phyloP scores from a whole-genome alignment of 64 coral and sea anemone species.

The Stylophora pistillata region DNA sequence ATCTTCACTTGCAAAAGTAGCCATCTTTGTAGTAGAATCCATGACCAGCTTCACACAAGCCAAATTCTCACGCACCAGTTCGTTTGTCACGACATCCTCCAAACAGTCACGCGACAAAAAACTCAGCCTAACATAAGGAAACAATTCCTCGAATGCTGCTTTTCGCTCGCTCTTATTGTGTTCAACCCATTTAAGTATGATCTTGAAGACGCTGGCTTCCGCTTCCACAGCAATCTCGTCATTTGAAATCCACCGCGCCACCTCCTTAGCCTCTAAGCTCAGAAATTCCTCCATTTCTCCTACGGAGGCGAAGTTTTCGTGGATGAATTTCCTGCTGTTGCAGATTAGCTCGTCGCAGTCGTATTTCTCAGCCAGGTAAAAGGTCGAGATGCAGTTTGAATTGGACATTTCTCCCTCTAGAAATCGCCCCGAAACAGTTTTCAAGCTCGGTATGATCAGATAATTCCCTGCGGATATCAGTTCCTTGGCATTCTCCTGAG shows the following conservation, averaged over 20 bases:
- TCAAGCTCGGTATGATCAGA: background rate
- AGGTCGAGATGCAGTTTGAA: background rate
- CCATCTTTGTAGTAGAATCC: background rate
- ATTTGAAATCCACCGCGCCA: constrained; percentile 4
- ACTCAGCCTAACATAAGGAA: background rate
- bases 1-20: background rate
- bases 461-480: background rate
- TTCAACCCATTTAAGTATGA: background rate
- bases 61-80: background rate
- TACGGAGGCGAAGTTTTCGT: background rate
- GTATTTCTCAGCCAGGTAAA: constrained; percentile 21
- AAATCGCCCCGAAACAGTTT: background rate
- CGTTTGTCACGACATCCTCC: background rate
- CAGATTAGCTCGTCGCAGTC: background rate
- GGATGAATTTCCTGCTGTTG: background rate
- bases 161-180: background rate
- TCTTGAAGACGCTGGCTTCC: background rate
- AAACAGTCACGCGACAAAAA: background rate
- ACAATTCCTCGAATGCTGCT: background rate
- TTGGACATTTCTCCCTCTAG: background rate
- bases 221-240: background rate
- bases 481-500: background rate
- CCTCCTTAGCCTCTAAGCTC: background rate
- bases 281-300: constrained; percentile 2
- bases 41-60: background rate